Conservation (phyloP, 2,888 invertebrate genomes). For the Ophion slaviceki region DNA sequence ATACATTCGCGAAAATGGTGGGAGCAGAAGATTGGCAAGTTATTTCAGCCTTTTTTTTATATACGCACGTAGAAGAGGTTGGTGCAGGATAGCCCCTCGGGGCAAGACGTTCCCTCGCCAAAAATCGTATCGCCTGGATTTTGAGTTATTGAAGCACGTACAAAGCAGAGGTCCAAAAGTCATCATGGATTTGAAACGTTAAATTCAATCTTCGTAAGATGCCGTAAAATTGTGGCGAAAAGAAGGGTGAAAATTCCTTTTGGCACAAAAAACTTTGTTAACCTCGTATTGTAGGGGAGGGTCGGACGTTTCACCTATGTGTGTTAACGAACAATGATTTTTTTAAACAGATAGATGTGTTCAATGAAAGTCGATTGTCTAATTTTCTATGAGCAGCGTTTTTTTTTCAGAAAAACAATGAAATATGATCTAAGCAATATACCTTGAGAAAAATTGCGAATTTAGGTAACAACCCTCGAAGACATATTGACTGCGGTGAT, state of each 20-base stretch:
- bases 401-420: too few species aligned
- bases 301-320: too few species aligned
- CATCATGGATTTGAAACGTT: too few species aligned
- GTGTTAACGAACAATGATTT: too few species aligned
- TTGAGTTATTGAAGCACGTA: background rate
- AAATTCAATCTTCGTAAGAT: background rate
- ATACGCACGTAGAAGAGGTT: constrained; percentile 4
- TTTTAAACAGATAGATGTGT: too few species aligned
- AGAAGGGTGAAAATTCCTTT: background rate
- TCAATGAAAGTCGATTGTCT: too few species aligned
- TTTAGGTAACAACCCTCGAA: too few species aligned
- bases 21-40: constrained; percentile 42
- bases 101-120: background rate
- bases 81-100: background rate
- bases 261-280: background rate
- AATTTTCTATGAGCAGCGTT: too few species aligned
- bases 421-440: too few species aligned
- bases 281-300: too few species aligned
- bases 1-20: constrained; percentile 40
- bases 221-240: background rate
- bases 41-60: constrained; percentile 21
- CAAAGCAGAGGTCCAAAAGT: background rate
- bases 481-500: too few species aligned
- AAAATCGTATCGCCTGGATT: constrained; percentile 11
- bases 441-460: too few species aligned